Percentiles rank a stretch among this genome's conserved stretches.
These are phyloP conservation scores for Corvus moneduloides DNA, from an alignment of 2,113 vertebrate genomes.

Conservation along the genomic window DNA sequence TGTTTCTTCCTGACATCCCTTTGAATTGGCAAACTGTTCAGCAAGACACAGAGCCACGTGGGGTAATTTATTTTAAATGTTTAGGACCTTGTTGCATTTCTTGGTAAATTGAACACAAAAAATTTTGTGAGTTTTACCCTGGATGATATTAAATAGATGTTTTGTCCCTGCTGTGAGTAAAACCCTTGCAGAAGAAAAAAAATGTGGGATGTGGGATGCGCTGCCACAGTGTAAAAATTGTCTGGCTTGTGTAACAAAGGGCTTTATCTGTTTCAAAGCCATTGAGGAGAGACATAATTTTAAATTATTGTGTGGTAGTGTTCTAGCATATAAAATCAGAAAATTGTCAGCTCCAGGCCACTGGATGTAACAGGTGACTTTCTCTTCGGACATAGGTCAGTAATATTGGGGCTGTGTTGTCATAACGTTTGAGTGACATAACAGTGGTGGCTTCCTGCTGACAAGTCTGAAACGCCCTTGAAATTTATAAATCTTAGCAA, in stretches of 20 bases:
- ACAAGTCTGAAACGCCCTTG: background rate
- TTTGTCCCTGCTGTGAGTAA: background rate
- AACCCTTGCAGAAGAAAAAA: conserved; percentile 11
- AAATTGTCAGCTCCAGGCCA: background rate
- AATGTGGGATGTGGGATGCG: background rate
- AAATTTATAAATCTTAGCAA: background rate
- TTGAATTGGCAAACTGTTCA: background rate
- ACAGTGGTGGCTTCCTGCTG: background rate
- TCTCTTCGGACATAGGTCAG: background rate
- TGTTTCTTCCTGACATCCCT: background rate
- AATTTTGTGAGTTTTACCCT: background rate
- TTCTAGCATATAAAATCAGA: background rate
- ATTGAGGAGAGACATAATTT: background rate
- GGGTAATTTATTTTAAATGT: background rate
- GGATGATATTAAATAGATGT: background rate
- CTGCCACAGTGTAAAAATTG: background rate
- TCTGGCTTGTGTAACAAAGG: conserved; percentile 15
- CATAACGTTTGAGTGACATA: background rate
- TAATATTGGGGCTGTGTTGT: background rate
- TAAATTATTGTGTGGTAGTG: background rate
- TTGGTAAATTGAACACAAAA: background rate
- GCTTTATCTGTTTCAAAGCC: conserved; percentile 14
- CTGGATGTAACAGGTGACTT: background rate
- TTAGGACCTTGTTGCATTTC: background rate
- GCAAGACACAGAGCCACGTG: background rate